These are phyloP conservation scores for Sminthurinus signatus DNA, from an alignment of 1,140 invertebrate genomes.

Conservation along the genomic window DNA sequence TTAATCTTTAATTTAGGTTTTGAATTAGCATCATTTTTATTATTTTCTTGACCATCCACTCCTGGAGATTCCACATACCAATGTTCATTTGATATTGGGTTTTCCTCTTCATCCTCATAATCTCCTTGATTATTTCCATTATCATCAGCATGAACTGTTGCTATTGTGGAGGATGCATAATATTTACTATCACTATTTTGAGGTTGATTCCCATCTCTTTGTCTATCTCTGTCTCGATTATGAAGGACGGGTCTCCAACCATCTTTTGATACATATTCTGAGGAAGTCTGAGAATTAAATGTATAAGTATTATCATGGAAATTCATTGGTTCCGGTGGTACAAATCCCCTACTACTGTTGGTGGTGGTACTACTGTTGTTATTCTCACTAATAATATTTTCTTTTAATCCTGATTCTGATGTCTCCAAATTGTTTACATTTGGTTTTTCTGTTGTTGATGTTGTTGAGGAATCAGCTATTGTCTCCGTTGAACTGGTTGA, in stretches of 20 bases:
- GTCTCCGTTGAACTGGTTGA: background rate
- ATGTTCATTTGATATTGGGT: too few relatives aligned
- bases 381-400: too few relatives aligned
- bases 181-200: background rate
- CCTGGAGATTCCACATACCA: too few relatives aligned
- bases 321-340: constrained; percentile 26
- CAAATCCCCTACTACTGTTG: constrained; percentile 21
- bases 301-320: constrained; percentile 33
- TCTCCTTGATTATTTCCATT: background rate
- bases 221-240: background rate
- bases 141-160: background rate
- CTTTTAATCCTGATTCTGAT: too few relatives aligned
- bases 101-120: too few relatives aligned
- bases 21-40: too few relatives aligned
- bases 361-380: too few relatives aligned
- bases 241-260: constrained; percentile 37
- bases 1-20: constrained; percentile 8
- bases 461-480: background rate
- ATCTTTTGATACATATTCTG: constrained; percentile 26
- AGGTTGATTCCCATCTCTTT: background rate
- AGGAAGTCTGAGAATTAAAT: constrained; percentile 13
- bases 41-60: too few relatives aligned
- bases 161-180: background rate
- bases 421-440: background rate
- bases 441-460: background rate